Evolutionary conservation across 2,888 invertebrate genomes (phyloP).

Genomic region (Amiota mariae): DNA sequence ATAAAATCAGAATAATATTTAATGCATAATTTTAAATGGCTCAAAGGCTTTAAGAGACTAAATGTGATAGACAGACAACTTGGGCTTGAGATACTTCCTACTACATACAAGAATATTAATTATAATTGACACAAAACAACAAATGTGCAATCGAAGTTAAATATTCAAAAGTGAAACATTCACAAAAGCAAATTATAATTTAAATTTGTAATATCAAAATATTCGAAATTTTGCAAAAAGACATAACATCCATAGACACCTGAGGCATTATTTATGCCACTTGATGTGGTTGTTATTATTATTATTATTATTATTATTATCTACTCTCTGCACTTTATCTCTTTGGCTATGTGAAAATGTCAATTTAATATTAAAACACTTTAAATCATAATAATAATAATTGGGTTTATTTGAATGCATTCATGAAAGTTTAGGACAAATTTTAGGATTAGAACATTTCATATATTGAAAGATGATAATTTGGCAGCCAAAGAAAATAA

Average conservation of each 20-base stretch:
- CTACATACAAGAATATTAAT: background rate
- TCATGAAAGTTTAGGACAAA: background rate
- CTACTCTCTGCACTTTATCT: constrained; percentile 1
- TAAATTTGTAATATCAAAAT: constrained; percentile 7
- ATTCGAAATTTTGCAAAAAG: background rate
- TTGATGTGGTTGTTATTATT: no score
- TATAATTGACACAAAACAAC: constrained; percentile 17
- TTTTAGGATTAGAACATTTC: no score
- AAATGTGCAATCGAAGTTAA: background rate
- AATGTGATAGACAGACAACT: no score
- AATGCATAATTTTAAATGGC: no score
- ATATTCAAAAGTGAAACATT: constrained; percentile 1
- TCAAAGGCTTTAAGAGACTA: no score
- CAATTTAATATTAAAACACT: constrained; percentile 7
- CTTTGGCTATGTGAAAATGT: background rate
- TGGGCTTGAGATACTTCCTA: no score
- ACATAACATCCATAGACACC: background rate
- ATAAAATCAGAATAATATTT: no score
- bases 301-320: no score
- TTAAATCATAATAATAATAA: background rate
- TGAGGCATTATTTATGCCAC: constrained; percentile 4
- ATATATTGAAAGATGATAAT: no score
- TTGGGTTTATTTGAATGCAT: background rate
- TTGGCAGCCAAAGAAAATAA: no score
- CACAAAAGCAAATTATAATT: background rate